A percentile compares a stretch with the other conserved stretches of the same genome.
Evolutionary conservation across 2,797 vertebrate genomes (phyloP).

Genomic region (Helarctos malayanus): DNA sequence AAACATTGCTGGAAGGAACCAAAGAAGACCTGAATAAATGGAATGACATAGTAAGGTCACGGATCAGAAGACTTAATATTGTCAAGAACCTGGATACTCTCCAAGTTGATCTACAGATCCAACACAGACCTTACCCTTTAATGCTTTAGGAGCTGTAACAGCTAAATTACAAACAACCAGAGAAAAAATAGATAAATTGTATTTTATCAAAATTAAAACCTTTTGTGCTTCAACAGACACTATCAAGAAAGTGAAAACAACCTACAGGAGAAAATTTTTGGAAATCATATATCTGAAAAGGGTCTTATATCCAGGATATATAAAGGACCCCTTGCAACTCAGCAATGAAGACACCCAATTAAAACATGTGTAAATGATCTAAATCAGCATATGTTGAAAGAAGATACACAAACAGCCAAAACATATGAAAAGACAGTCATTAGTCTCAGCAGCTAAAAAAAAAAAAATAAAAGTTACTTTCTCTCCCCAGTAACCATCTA

Average conservation of each 20-base stretch:
- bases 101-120: not conserved
- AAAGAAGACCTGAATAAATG: not conserved
- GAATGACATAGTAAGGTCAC: too few relatives aligned
- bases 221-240: not conserved
- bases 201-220: not conserved
- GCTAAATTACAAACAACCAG: not conserved
- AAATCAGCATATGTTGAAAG: not conserved
- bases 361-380: not conserved
- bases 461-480: not conserved
- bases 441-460: not conserved
- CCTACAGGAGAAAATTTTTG: not conserved
- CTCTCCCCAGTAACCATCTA: not conserved
- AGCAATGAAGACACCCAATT: not conserved
- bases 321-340: not conserved
- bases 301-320: not conserved
- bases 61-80: not conserved
- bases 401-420: not conserved
- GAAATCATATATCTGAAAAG: not conserved
- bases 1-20: not conserved
- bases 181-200: not conserved
- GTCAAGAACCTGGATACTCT: not conserved
- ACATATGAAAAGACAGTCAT: not conserved
- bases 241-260: not conserved
- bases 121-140: not conserved
- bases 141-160: not conserved